These are phyloP conservation scores for Ascidia mentula DNA, from an alignment of 23 tunicate genomes.

Conservation along the genomic window DNA sequence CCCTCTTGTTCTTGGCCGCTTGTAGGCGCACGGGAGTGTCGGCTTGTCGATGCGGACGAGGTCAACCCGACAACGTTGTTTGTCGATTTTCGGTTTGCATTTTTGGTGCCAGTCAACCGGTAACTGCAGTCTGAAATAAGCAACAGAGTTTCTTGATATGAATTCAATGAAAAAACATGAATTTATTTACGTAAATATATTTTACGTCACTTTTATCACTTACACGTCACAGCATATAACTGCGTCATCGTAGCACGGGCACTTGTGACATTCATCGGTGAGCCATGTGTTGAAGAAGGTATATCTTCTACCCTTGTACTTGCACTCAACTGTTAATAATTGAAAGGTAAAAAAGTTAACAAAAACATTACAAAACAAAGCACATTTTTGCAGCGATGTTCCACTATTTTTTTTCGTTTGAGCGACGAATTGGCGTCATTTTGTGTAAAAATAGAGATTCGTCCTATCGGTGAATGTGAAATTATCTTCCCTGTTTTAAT, in stretches of 20 bases:
- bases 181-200: too few species aligned
- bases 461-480: too few species aligned
- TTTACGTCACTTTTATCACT: too few species aligned
- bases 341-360: too few species aligned
- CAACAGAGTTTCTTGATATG: neutral
- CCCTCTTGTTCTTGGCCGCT: neutral
- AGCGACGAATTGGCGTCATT: too few species aligned
- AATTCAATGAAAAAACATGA: too few species aligned
- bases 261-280: slow-evolving; percentile 27
- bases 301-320: slow-evolving; percentile 13
- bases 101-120: slow-evolving; percentile 48
- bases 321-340: slow-evolving; percentile 15
- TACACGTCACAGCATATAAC: slow-evolving; percentile 38
- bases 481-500: too few species aligned
- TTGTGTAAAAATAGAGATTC: too few species aligned
- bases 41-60: neutral
- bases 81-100: slow-evolving; percentile 26
- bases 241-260: slow-evolving; percentile 30
- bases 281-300: slow-evolving; percentile 12
- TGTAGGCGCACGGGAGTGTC: neutral
- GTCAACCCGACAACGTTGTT: slow-evolving; percentile 18
- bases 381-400: too few species aligned
- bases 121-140: slow-evolving; percentile 18
- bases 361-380: too few species aligned
- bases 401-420: too few species aligned